phyloP scores from a whole-genome alignment of 1,140 invertebrate species.

The Diorhabda elongata region DNA sequence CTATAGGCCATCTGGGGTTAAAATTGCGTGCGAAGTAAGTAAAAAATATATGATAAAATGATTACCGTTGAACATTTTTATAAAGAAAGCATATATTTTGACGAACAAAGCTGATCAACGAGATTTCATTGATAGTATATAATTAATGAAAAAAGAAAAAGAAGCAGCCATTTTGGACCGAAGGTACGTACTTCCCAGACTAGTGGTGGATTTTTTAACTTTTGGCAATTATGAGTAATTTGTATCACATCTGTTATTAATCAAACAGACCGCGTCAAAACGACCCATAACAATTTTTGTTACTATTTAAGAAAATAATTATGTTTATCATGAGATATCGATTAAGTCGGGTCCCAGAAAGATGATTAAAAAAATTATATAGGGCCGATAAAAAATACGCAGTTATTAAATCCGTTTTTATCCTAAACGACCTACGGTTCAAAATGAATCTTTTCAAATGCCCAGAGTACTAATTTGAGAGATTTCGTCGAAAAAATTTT shows the following conservation, averaged over 20 bases:
- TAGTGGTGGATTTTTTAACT: neutral
- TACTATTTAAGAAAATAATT: slow-evolving; percentile 1
- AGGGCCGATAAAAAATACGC: slow-evolving; percentile 19
- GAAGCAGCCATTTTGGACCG: too few relatives aligned
- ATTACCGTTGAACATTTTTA: too few relatives aligned
- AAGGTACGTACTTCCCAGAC: too few relatives aligned
- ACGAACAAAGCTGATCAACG: too few relatives aligned
- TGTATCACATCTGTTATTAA: neutral
- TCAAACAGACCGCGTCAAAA: neutral
- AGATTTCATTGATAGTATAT: too few relatives aligned
- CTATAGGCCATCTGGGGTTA: too few relatives aligned
- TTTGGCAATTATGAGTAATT: neutral
- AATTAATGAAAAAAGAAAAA: too few relatives aligned
- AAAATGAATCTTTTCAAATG: slow-evolving; percentile 23
- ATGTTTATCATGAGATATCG: slow-evolving; percentile 9
- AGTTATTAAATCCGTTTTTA: slow-evolving; percentile 20
- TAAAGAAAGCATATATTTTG: too few relatives aligned
- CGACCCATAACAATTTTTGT: neutral
- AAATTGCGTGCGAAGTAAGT: too few relatives aligned
- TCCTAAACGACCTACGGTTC: slow-evolving; percentile 11
- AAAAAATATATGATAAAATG: too few relatives aligned
- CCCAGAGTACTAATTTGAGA: slow-evolving; percentile 22
- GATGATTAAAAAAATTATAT: slow-evolving; percentile 21
- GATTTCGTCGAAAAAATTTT: slow-evolving; percentile 34
- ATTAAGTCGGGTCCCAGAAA: slow-evolving; percentile 9